Evolutionary conservation across 2,113 vertebrate genomes (phyloP).

Genomic region (Camelus bactrianus): DNA sequence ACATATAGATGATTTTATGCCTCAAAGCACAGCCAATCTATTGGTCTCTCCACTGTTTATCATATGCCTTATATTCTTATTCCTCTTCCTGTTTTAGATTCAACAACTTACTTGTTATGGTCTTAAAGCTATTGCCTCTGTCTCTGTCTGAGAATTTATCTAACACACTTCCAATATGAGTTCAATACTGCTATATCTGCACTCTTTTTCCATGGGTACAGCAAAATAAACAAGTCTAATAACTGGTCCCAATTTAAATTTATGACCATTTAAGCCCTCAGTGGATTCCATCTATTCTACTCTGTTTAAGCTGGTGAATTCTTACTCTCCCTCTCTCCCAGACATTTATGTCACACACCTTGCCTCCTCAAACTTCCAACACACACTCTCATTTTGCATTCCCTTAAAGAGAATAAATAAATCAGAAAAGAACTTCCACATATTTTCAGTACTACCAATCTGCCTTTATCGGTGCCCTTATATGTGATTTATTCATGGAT

Average conservation of each 20-base stretch:
- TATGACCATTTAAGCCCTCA: background rate
- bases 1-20: background rate
- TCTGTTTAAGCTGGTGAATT: background rate
- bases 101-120: background rate
- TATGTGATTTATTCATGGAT: background rate
- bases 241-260: background rate
- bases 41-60: background rate
- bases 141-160: background rate
- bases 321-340: background rate
- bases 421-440: background rate
- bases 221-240: background rate
- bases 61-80: background rate
- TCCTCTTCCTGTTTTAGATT: background rate
- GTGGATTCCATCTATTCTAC: background rate
- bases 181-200: background rate
- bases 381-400: background rate
- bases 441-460: background rate
- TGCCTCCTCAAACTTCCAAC: background rate
- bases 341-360: background rate
- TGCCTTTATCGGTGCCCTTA: background rate
- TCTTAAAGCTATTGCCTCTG: background rate
- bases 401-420: background rate
- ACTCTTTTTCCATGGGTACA: background rate
- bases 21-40: background rate
- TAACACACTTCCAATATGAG: background rate